Conservation (phyloP, 2,797 vertebrate species). For the Rhincodon typus region DNA sequence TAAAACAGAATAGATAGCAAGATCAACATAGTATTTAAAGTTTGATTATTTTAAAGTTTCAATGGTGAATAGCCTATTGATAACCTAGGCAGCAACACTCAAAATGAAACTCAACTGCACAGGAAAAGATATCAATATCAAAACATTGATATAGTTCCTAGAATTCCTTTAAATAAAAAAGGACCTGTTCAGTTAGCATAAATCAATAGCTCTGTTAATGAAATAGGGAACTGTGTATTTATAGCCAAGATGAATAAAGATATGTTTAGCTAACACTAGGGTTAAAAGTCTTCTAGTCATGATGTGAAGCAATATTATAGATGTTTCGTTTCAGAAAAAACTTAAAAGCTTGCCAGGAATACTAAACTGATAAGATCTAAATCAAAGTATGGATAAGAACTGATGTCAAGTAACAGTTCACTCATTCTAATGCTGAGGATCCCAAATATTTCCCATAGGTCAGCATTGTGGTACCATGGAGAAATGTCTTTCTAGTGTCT, state of each 20-base stretch:
- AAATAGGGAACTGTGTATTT: background rate
- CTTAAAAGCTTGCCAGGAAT: background rate
- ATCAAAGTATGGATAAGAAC: background rate
- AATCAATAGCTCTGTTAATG: background rate
- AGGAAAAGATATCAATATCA: background rate
- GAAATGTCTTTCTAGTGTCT: background rate
- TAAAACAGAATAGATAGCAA: constrained; percentile 11
- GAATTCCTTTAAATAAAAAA: background rate
- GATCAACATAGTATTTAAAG: background rate
- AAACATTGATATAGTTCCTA: constrained; percentile 9
- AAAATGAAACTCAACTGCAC: background rate
- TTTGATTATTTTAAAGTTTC: constrained; percentile 1
- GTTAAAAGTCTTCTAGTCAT: background rate
- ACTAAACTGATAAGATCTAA: background rate
- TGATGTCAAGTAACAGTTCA: no score
- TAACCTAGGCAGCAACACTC: background rate
- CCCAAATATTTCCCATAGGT: background rate
- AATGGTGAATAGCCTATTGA: background rate
- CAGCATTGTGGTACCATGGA: background rate
- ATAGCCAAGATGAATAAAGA: background rate
- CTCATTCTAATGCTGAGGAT: background rate
- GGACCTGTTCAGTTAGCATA: background rate
- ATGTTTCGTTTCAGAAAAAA: background rate
- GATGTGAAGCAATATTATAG: background rate
- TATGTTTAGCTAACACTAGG: background rate